These are phyloP conservation scores for Cartodere bifasciata DNA, from an alignment of 2,888 invertebrate species.

Conservation along the genomic window DNA sequence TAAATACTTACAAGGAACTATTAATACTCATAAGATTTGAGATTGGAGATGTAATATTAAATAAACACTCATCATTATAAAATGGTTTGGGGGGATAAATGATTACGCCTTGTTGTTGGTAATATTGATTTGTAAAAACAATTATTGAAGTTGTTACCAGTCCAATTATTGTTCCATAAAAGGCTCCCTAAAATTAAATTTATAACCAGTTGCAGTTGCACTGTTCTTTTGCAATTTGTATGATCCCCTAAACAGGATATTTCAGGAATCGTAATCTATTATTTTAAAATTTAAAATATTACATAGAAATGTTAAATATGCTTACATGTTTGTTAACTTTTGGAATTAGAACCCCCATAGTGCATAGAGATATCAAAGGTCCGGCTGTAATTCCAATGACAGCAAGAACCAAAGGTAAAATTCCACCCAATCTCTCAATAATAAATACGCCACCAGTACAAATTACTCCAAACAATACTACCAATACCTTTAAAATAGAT, in stretches of 20 bases:
- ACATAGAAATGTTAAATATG: too few relatives aligned
- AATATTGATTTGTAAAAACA: constrained; percentile 18
- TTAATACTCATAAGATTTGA: too few relatives aligned
- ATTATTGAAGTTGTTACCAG: constrained; percentile 13
- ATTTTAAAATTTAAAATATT: too few relatives aligned
- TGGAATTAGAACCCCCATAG: constrained; percentile 53
- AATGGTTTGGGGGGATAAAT: constrained; percentile 17
- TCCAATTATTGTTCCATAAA: constrained; percentile 19
- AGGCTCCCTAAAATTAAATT: constrained; percentile 18
- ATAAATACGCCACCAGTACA: constrained; percentile 60
- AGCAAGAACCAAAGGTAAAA: constrained; percentile 49
- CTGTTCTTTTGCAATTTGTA: too few relatives aligned
- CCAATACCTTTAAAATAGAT: constrained; percentile 43
- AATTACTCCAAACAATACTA: constrained; percentile 43
- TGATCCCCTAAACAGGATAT: too few relatives aligned
- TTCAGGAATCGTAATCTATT: too few relatives aligned
- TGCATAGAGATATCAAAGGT: constrained; percentile 51
- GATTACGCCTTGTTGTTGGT: constrained; percentile 17
- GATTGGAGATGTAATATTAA: too few relatives aligned
- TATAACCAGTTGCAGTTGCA: too few relatives aligned
- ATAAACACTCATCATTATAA: constrained; percentile 20
- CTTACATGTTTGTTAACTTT: constrained; percentile 46
- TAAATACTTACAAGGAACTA: too few relatives aligned
- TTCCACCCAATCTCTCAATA: constrained; percentile 30
- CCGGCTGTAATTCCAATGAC: constrained; percentile 23